Evolutionary conservation across 2,888 invertebrate species (phyloP).

Genomic region (Xestia xanthographa): DNA sequence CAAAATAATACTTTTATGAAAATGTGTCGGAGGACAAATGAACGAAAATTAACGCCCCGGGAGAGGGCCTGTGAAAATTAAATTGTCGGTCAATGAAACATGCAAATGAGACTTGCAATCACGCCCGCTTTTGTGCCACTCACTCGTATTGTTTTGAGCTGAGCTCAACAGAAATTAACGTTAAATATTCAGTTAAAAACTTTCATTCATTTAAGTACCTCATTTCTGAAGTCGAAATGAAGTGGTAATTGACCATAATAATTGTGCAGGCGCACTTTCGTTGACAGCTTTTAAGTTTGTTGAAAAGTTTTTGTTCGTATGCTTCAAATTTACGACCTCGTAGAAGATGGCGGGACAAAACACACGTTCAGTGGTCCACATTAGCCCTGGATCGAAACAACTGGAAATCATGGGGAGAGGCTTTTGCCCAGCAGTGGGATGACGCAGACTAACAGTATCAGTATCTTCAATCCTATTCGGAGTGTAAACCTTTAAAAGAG

Average conservation of each 20-base stretch:
- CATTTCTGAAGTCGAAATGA: conserved; percentile 61
- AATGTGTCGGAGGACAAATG: conserved; percentile 74
- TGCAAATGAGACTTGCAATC: conserved; percentile 87
- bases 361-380: no score
- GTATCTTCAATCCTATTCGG: no score
- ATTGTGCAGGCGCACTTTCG: conserved; percentile 57
- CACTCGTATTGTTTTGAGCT: conserved; percentile 78
- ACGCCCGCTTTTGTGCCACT: conserved; percentile 81
- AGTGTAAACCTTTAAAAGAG: no score
- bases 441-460: no score
- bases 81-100: conserved; percentile 87
- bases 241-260: conserved; percentile 66
- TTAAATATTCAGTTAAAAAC: conserved; percentile 65
- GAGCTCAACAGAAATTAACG: conserved; percentile 64
- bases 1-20: conserved; percentile 70
- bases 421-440: no score
- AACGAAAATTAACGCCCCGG: conserved; percentile 77
- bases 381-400: no score
- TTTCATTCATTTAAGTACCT: conserved; percentile 58
- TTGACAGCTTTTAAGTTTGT: conserved; percentile 53
- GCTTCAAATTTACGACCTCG: conserved; percentile 31
- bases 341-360: no score
- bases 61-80: conserved; percentile 80
- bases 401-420: no score
- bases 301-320: conserved; percentile 51